These are phyloP conservation scores for Scotopteryx bipunctaria DNA, from an alignment of 2,888 invertebrate genomes.

Conservation along the genomic window DNA sequence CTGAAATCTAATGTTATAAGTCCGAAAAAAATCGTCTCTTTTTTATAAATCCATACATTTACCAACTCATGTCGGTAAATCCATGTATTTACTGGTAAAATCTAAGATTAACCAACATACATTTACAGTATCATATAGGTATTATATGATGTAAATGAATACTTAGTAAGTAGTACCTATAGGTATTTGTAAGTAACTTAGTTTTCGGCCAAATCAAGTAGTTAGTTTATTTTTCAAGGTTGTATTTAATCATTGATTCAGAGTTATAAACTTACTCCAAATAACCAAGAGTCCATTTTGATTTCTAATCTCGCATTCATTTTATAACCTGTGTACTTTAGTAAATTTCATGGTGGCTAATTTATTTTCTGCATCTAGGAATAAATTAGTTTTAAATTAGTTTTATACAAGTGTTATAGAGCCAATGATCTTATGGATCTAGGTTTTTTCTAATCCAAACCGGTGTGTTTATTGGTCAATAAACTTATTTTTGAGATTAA, in stretches of 20 bases:
- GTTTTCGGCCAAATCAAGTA: no score
- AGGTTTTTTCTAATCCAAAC: slow-evolving; percentile 26
- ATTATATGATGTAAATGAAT: no score
- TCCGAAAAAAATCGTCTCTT: no score
- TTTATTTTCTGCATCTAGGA: slow-evolving; percentile 33
- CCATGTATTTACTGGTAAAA: no score
- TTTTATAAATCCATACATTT: no score
- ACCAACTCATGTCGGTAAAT: no score
- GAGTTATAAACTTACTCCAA: slow-evolving; percentile 5
- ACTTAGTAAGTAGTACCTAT: no score
- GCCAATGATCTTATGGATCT: slow-evolving; percentile 32
- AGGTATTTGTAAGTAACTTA: no score
- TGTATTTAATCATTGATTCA: background rate
- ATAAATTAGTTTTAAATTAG: slow-evolving; percentile 33
- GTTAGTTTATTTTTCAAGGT: no score
- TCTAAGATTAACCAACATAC: no score
- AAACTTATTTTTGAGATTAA: slow-evolving; percentile 15
- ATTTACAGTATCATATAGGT: no score
- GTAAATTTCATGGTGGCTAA: slow-evolving; percentile 30
- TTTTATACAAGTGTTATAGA: slow-evolving; percentile 28
- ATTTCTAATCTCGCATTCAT: slow-evolving; percentile 19
- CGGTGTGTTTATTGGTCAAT: slow-evolving; percentile 21
- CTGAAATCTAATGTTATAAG: no score
- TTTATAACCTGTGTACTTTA: slow-evolving; percentile 27
- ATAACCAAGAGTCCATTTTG: slow-evolving; percentile 12